Evolutionary conservation across 2,797 vertebrate species (phyloP), one percentile per base, ranked within the genome.

Genomic region (Peromyscus melanophrys): DNA sequence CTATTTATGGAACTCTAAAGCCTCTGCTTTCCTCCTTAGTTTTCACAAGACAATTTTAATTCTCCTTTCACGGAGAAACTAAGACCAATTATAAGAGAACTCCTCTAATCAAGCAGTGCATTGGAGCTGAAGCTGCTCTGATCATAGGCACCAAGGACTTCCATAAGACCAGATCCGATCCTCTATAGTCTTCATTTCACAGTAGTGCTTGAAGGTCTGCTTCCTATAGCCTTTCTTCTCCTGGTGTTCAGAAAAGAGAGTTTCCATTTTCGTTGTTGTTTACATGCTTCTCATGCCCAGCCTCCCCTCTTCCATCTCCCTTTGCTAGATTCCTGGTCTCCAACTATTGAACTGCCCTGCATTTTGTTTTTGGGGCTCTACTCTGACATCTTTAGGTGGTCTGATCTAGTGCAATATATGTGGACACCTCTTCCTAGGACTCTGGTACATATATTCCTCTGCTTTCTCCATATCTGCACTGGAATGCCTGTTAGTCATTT

Each of bases 11-110:
- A 49, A 43, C 57, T 89, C 43, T 31, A 63, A 69, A 12, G 12
- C 6, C 55, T 21, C 4, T n/a, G 52, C 61, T 12, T n/a, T 67
- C 29, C 23, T 55, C 88, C 25, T 85, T n/a, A 59, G 19, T 81
- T 96, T 87, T 93, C 49, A 95, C n/a, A 31, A 80, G 7, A 52
- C 91, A 87, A 65, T n/a, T 77, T 76, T 71, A 71, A 95, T 69
- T 90, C 49, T 83, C 80, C 75, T 93, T 93, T 81, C 37, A 63
- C 7, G 40, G 57, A 94, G 87, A 96, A 82, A 78, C 46, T 40
- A 92, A 90, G 86, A 69, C 25, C 69, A 65, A 90, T 83, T 59
- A 67, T 4, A 81, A 61, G 46, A 87, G 1, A 80, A 65, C 46
- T n/a, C 90, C 73, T 89, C 52, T 73, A 81, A 89, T 46, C 52